These are phyloP conservation scores for Platyrinchus mystaceus DNA, from an alignment of 2,797 vertebrate species.

Conservation along the genomic window DNA sequence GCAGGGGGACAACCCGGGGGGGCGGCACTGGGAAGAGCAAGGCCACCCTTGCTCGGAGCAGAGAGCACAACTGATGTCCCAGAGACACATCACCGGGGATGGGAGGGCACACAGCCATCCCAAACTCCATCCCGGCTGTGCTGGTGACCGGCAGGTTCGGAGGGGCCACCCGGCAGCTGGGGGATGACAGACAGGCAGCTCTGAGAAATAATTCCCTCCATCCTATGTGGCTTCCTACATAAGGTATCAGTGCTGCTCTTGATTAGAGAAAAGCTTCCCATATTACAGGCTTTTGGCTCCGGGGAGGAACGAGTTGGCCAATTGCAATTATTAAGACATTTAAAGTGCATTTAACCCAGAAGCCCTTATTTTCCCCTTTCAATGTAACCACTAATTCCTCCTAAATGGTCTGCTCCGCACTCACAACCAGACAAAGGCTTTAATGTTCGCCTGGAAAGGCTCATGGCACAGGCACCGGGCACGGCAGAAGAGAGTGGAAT, in stretches of 20 bases:
- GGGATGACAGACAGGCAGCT: background rate
- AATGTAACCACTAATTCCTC: conserved; percentile 59
- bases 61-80: background rate
- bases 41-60: fast-evolving
- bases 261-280: conserved; percentile 65
- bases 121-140: background rate
- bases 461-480: background rate
- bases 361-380: conserved; percentile 66
- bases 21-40: background rate
- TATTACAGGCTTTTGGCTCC: conserved; percentile 65
- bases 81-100: background rate
- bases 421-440: conserved; percentile 50
- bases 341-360: conserved; percentile 69
- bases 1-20: background rate
- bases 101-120: background rate
- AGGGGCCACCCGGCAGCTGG: background rate
- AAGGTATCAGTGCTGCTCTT: conserved; percentile 60
- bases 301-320: conserved; percentile 60
- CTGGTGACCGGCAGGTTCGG: background rate
- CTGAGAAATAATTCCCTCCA: conserved; percentile 36
- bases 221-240: conserved; percentile 58
- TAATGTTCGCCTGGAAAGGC: conserved; percentile 40
- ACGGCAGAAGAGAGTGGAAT: background rate
- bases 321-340: conserved; percentile 72
- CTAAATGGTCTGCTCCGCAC: conserved; percentile 35